Evolutionary conservation across 2,113 vertebrate species (phyloP), one percentile per base, ranked within the genome.

Genomic region (Oxygymnocypris stewartii): DNA sequence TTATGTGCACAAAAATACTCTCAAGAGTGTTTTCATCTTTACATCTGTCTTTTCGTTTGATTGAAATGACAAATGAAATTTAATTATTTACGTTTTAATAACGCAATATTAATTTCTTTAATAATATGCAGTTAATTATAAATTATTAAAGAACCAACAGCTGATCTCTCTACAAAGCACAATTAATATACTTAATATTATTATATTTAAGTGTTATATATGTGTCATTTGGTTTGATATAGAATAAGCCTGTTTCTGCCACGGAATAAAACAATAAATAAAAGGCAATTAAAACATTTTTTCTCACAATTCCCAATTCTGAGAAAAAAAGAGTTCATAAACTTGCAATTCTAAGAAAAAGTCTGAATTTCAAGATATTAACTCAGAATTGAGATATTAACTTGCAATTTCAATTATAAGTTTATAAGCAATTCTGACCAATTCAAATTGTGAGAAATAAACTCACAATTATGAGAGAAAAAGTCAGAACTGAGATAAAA

Each of bases 141-240:
- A 42, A 42, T 25, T 23, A 63, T 40, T 35, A 37, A 79, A 79
- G 13, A 80, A 42, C 6, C 11, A 79, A 59, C 20, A n/a, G 40
- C 20, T 9, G 13, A 77, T 51, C 47, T 12, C 7, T 31, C n/a
- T 10, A 16, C 25, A 61, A 44, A 63, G n/a, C 14, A 28, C 11
- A 63, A 63, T 63, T 59, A 79, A 40, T 79, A 40, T 11, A 28
- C 44, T 35, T 37, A 78, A 9, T 35, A 81, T 63, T 44, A 81
- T 65, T n/a, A 16, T 10, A n/a, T 11, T 0, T 8, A 42, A 42
- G 54, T 80, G 57, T 81, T 81, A 63, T 31, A 44, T 8, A 28
- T 2, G 47, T 31, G 20, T 16, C 51, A 54, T 57, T 57, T 7
- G 54, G 16, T 57, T 57, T 57, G 6, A 57, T 6, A 57, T 20